These are phyloP conservation scores for Deroplatys truncata DNA, from an alignment of 2,888 invertebrate genomes.

Conservation along the genomic window DNA sequence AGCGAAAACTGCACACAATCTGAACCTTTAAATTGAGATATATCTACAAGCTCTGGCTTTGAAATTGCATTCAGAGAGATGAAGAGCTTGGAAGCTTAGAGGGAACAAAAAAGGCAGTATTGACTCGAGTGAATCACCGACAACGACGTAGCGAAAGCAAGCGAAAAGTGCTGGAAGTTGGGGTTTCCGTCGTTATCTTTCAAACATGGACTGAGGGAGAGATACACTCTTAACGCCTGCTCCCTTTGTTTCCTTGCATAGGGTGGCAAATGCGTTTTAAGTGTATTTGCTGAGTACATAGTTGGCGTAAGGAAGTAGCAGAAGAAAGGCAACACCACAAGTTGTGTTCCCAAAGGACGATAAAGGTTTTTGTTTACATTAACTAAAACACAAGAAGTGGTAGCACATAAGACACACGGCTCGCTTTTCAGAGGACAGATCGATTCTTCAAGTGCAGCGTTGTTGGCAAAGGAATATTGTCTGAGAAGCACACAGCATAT, in stretches of 20 bases:
- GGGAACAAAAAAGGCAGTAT: not conserved
- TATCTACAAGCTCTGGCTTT: not conserved
- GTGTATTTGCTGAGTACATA: constrained; percentile 1
- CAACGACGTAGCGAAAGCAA: not conserved
- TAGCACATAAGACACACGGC: not conserved
- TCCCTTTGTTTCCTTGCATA: not conserved
- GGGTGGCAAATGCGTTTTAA: constrained; percentile 3
- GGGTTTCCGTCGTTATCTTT: not conserved
- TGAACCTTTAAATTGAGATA: not conserved
- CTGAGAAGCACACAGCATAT: too few species aligned
- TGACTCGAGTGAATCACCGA: not conserved
- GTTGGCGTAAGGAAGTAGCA: not conserved
- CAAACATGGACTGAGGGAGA: not conserved
- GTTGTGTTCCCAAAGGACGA: not conserved
- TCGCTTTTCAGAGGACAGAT: not conserved
- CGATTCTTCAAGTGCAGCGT: not conserved
- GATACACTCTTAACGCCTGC: not conserved
- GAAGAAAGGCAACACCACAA: not conserved
- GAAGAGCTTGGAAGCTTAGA: not conserved
- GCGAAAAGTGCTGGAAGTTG: not conserved
- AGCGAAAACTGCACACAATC: too few species aligned
- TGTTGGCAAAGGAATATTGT: too few species aligned
- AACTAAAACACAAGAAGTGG: not conserved
- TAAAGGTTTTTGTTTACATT: constrained; percentile 2
- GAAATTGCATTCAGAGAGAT: not conserved